A percentile compares a stretch with the other conserved stretches of the same genome.
phyloP scores from a whole-genome alignment of 2,113 vertebrate genomes.

The Carassius gibelio region DNA sequence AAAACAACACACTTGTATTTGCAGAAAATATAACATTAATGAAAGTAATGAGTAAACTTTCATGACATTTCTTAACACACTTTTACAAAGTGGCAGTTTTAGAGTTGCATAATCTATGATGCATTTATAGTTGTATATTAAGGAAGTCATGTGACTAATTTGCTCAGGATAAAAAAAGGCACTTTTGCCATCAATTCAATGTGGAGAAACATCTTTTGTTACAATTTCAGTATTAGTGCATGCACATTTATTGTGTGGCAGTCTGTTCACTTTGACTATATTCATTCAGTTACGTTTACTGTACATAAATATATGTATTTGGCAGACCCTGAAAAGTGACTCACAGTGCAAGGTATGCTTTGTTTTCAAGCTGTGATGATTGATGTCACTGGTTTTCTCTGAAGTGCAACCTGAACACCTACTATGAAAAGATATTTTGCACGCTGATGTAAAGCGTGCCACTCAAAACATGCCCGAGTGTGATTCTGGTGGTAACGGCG shows the following conservation, averaged over 20 bases:
- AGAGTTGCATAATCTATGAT: not conserved
- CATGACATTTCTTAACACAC: too few relatives aligned
- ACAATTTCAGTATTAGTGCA: not conserved
- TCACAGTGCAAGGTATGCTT: not conserved
- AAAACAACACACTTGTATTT: too few relatives aligned
- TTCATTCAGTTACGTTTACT: not conserved
- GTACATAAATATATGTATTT: not conserved
- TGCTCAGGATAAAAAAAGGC: not conserved
- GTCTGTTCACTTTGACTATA: not conserved
- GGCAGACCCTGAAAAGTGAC: conserved; percentile 4
- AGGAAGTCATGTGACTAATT: not conserved
- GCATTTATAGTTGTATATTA: not conserved
- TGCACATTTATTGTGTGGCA: not conserved
- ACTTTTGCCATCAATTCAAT: not conserved
- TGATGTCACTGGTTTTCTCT: not conserved
- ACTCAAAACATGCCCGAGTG: not conserved
- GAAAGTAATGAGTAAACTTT: too few relatives aligned
- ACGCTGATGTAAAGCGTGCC: not conserved
- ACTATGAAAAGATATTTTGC: not conserved
- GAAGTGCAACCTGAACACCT: not conserved
- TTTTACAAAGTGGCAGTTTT: too few relatives aligned
- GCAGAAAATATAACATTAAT: too few relatives aligned
- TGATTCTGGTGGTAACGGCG: not conserved
- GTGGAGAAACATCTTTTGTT: not conserved
- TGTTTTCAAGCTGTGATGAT: conserved; percentile 7